phyloP scores from a whole-genome alignment of 2,113 vertebrate genomes.

The Nannospalax galili region DNA sequence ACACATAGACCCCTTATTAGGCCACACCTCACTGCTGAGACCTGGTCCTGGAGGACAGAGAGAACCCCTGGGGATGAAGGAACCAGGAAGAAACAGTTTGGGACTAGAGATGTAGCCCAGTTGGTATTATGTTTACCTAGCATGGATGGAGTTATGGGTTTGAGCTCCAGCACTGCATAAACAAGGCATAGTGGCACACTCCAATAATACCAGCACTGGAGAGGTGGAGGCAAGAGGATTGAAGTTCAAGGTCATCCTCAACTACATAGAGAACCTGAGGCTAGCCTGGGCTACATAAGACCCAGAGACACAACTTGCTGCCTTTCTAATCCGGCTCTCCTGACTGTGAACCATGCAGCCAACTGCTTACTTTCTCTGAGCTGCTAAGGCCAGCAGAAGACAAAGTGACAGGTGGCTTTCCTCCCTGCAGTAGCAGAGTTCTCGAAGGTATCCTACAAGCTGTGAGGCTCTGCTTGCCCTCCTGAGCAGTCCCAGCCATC shows the following conservation, averaged over 20 bases:
- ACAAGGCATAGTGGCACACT: background rate
- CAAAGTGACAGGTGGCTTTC: constrained; percentile 55
- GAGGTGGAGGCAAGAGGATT: background rate
- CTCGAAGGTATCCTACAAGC: constrained; percentile 33
- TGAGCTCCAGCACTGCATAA: background rate
- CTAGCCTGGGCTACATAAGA: background rate
- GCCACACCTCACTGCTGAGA: background rate
- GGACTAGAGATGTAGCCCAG: background rate
- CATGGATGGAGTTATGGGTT: background rate
- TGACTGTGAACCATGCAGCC: constrained; percentile 23
- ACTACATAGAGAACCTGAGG: background rate
- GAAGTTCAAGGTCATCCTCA: background rate
- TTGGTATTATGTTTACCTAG: background rate
- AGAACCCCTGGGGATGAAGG: background rate
- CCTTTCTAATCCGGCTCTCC: background rate
- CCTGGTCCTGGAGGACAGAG: background rate
- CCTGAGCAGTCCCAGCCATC: background rate
- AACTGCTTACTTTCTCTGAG: constrained; percentile 49
- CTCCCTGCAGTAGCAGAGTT: background rate
- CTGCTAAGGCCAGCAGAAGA: constrained; percentile 57
- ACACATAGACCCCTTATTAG: background rate
- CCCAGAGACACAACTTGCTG: background rate
- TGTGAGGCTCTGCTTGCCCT: background rate
- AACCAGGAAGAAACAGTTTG: background rate
- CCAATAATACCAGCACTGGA: background rate